Evolutionary conservation across 1,140 invertebrate species (phyloP), one percentile per base, ranked within the genome.

Genomic region (Orchesella cincta): DNA sequence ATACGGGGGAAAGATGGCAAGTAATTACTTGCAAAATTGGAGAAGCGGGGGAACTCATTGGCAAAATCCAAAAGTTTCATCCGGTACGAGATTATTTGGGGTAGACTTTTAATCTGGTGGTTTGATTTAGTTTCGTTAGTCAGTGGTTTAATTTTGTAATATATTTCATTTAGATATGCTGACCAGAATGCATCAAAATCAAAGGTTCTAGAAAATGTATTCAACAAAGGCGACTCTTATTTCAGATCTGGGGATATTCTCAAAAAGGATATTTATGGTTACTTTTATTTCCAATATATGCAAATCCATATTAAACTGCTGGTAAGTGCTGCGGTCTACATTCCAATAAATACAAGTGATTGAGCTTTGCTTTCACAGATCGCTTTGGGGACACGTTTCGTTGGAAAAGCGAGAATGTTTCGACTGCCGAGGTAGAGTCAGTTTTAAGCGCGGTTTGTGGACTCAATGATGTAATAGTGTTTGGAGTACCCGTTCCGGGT

Each of bases 341-440:
- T n/a, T n/a, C n/a, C n/a, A n/a, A n/a, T n/a, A n/a, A n/a, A n/a
- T n/a, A n/a, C n/a, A n/a, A n/a, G n/a, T n/a, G n/a, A n/a, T n/a
- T n/a, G n/a, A n/a, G n/a, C n/a, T n/a, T n/a, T n/a, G n/a, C n/a
- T n/a, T 99, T 99, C 87, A 93, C 92, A 83, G 97, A 99, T 85
- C 89, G 98, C 83, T 97, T 96, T 0, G 98, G 97, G 0, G 98
- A 99, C 85, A 99, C 97, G 0, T 99, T 96, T 88, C 90, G 94
- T 88, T 90, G 85, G 84, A 74, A 80, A 74, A 73, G 80, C 52
- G 77, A 81, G 74, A 78, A 57, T 31, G 57, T 64, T 12, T 64
- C 57, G 5, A 64, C 57, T 26, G 23, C 57, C 8, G 57, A 64
- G 57, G 0, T 99, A 1, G 98, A 99, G 87, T 93, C 91, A 1